phyloP scores from a whole-genome alignment of 2,113 vertebrate species.

The Steatornis caripensis region DNA sequence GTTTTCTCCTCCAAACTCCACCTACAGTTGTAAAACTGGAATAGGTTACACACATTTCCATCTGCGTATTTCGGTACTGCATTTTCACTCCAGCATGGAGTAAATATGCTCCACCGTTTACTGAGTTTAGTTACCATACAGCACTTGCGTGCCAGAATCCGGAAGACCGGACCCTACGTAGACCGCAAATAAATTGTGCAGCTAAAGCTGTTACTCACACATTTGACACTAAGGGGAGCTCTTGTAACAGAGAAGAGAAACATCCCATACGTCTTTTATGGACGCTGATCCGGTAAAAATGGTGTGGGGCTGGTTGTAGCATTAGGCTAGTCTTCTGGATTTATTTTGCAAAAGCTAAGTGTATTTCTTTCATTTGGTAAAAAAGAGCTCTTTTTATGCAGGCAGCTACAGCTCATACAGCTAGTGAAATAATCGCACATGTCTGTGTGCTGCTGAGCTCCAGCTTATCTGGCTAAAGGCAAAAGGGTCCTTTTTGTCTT shows the following conservation, averaged over 20 bases:
- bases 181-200: not conserved
- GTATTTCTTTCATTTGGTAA: not conserved
- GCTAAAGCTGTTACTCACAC: not conserved
- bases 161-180: not conserved
- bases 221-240: not conserved
- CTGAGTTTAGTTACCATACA: not conserved
- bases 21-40: not conserved
- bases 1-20: not conserved
- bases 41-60: not conserved
- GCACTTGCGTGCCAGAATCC: not conserved
- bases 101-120: not conserved
- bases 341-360: not conserved
- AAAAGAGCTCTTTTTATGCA: not conserved
- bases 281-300: not conserved
- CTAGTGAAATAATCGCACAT: not conserved
- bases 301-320: not conserved
- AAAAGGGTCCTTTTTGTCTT: not conserved
- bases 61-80: not conserved
- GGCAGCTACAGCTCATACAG: not conserved
- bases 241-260: not conserved
- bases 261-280: rapidly evolving
- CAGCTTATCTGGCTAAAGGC: not conserved
- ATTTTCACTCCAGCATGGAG: not conserved
- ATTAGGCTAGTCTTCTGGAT: not conserved
- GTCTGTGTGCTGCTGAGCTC: not conserved